Conservation (phyloP, 2,113 vertebrate species). For the western clawed frog (Xenopus tropicalis) region UCB_Xtro_10.0 CM004450.2:4736001-4736500, state of each 20-base stretch:
- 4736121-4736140: not conserved
- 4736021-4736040: too few species aligned
- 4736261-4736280: not conserved
- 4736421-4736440: too few species aligned
- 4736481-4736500: too few species aligned
- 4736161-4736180: conserved; percentile 13
- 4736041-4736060: not conserved
- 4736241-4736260: conserved; percentile 29
- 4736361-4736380: not conserved
- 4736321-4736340: not conserved
- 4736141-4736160: conserved; percentile 12
- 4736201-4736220: not conserved
- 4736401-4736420: too few species aligned
- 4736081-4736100: conserved; percentile 17
- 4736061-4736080: not conserved
- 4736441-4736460: too few species aligned
- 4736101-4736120: not conserved
- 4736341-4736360: not conserved
- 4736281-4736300: too few species aligned
- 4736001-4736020: too few species aligned
- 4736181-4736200: conserved; percentile 10
- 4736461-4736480: too few species aligned
- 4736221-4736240: conserved; percentile 4
- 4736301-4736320: not conserved
- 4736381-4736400: too few species aligned